These are phyloP conservation scores for Anser brachyrhynchus DNA, from an alignment of 2,113 vertebrate species.

Conservation along the genomic window DNA sequence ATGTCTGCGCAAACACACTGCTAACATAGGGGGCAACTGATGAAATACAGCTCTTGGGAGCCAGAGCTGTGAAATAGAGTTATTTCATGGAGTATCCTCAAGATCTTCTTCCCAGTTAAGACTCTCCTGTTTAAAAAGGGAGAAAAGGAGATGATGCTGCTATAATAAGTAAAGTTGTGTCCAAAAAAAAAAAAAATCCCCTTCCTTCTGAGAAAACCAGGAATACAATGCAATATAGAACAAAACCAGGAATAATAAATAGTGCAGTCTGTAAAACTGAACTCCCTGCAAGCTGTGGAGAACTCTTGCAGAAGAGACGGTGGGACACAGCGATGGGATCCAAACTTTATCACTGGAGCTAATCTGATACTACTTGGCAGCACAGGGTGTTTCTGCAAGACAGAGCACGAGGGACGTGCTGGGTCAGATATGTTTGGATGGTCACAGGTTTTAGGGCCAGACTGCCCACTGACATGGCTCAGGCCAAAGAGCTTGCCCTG, in stretches of 20 bases:
- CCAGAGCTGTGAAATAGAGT: background rate
- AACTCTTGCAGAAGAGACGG: background rate
- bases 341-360: background rate
- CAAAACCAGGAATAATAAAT: background rate
- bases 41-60: background rate
- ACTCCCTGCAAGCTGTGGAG: accelerated
- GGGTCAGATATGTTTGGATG: background rate
- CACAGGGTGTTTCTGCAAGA: background rate
- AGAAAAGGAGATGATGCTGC: background rate
- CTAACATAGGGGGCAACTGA: background rate
- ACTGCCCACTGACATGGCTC: background rate
- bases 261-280: background rate
- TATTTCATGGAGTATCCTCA: background rate
- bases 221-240: background rate
- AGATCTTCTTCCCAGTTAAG: background rate
- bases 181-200: background rate
- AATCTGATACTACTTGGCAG: background rate
- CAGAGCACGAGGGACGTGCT: background rate
- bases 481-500: background rate
- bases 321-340: background rate
- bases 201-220: background rate
- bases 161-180: background rate
- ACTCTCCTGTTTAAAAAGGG: background rate
- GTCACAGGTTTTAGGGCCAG: background rate
- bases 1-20: background rate